phyloP scores from a whole-genome alignment of 2,113 vertebrate species.

The Trachemys scripta region DNA sequence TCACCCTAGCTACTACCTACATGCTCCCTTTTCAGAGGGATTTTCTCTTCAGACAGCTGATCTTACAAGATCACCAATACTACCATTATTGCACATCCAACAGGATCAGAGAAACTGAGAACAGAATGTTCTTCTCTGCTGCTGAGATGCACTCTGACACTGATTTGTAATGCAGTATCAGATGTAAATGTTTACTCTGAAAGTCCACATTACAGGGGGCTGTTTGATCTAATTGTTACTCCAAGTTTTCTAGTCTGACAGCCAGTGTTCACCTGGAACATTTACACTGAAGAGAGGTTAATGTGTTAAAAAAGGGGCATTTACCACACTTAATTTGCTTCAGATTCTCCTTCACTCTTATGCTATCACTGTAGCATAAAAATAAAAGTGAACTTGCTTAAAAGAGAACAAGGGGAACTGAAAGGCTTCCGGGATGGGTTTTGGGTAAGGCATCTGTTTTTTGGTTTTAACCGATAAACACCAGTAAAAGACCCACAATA shows the following conservation, averaged over 20 bases:
- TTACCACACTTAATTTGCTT: not conserved
- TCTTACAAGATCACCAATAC: accelerated
- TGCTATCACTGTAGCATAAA: not conserved
- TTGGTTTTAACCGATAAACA: not conserved
- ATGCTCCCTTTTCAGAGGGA: accelerated
- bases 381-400: not conserved
- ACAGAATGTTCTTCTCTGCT: not conserved
- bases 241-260: not conserved
- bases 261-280: accelerated
- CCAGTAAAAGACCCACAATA: not conserved
- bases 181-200: not conserved
- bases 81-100: accelerated
- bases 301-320: accelerated
- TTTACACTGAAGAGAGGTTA: not conserved
- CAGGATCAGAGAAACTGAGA: not conserved
- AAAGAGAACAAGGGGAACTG: not conserved
- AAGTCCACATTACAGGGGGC: not conserved
- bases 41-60: not conserved
- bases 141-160: not conserved
- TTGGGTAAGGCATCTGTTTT: not conserved
- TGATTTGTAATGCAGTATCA: too few relatives aligned
- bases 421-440: too few relatives aligned
- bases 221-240: not conserved
- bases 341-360: not conserved
- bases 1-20: accelerated